Evolutionary conservation across 64 coral and sea anemone genomes (phyloP).

Genomic region (Stichodactyla helianthus): DNA sequence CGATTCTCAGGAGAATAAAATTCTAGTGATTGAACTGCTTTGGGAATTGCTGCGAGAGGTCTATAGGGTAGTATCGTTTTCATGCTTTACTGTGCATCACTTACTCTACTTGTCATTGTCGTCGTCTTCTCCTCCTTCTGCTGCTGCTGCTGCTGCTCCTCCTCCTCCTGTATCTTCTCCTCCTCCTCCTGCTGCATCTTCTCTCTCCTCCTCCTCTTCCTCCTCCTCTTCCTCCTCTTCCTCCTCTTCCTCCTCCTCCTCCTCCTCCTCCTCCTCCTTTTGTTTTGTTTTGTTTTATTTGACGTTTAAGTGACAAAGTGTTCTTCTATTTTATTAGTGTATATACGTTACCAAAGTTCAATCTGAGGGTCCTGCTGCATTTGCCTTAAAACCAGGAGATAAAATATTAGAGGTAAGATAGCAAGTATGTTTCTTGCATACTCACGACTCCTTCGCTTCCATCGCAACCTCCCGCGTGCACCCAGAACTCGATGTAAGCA

Average conservation of each 20-base stretch:
- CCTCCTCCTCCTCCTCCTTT: no score
- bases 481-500: neutral
- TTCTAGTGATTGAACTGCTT: no score
- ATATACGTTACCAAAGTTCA: constrained; percentile 95
- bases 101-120: no score
- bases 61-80: neutral
- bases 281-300: no score
- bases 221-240: neutral
- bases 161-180: no score
- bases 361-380: constrained; percentile 68
- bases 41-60: no score
- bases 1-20: no score
- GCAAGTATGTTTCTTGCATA: neutral
- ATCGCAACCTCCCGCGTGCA: neutral
- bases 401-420: constrained; percentile 71
- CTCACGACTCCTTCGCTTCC: neutral
- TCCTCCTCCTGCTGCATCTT: no score
- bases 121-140: no score
- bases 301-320: neutral
- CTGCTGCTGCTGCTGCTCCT: no score
- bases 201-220: neutral
- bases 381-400: constrained; percentile 63
- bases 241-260: neutral
- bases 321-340: constrained; percentile 33
- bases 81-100: no score